Base-by-base conservation (phyloP, 1,140 invertebrate genomes). In the Aphis gossypii region DNA sequence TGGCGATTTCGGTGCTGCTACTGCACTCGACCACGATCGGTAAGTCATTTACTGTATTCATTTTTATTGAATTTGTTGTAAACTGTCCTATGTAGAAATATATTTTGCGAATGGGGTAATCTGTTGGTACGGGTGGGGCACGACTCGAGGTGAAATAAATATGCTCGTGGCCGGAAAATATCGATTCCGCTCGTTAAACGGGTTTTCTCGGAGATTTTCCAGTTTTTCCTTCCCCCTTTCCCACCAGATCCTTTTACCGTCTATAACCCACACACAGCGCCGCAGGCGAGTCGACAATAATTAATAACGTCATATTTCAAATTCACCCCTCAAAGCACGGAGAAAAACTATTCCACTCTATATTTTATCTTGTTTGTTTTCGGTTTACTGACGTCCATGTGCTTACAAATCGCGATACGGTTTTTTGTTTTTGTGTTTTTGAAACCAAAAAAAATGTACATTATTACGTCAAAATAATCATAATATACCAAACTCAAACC, bases 21-120 rank as follows among this genome's bases (percentile, higher is more conserved):
- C 25, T 90, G 89, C 89, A 90, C 89, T 68, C 89, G 54, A 11
- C 89, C 9, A 90, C 89, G 38, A 90, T 90, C 38, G 89, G 89
- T 90, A 44, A 90, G 89, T 35, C 86, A 41, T 41, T 41, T 21
- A 44, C 18, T 44, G 48, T 41, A 41, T 46, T 38, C 5, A 23
- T 86, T 38, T 38, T 2, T 54, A 25, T 89, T 56, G 8, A 48
- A 54, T 56, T 89, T 51, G 14, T 18, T 2, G 48, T 18, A 3
- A 11, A 51, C 48, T 51, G 48, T 20, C 2, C 3, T 51, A 51
- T 23, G n/a, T 20, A 35, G 20, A 7, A 38, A 38, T 83, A 38
- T 38, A 38, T 38, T 38, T 83, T 35, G 6, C 21, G 18, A 20
- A 6, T n/a, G 6, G 23, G 23, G 84, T 46, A 25, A 2, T 7